Evolutionary conservation across 2,797 vertebrate genomes (phyloP).

Genomic region (Leuciscus waleckii): DNA sequence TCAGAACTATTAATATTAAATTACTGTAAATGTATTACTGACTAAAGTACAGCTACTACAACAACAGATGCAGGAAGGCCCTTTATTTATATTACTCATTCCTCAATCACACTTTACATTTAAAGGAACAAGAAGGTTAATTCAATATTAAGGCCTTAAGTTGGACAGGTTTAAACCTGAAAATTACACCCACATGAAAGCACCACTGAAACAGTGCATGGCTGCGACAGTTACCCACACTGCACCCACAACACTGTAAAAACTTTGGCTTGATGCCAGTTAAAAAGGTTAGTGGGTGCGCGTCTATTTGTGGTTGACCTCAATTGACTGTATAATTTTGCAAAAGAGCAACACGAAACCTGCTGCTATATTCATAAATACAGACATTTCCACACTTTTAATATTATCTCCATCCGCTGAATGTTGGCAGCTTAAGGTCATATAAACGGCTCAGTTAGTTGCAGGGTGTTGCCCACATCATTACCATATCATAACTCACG

Average conservation of each 20-base stretch:
- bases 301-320: slow-evolving; percentile 44
- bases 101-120: background rate
- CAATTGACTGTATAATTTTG: slow-evolving; percentile 26
- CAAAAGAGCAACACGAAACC: slow-evolving; percentile 39
- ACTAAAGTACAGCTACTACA: background rate
- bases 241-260: background rate
- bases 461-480: background rate
- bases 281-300: slow-evolving; percentile 36
- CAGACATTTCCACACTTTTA: background rate
- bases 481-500: background rate
- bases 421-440: background rate
- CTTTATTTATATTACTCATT: background rate
- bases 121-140: background rate
- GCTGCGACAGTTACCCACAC: background rate
- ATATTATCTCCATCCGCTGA: background rate
- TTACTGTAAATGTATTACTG: background rate
- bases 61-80: background rate
- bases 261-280: slow-evolving; percentile 8
- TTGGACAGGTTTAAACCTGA: background rate
- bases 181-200: background rate
- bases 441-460: background rate
- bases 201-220: background rate
- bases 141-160: background rate
- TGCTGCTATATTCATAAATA: slow-evolving; percentile 10
- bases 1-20: background rate